These are phyloP conservation scores for Sciaenops ocellatus DNA, from an alignment of 2,797 vertebrate genomes.

Conservation along the genomic window DNA sequence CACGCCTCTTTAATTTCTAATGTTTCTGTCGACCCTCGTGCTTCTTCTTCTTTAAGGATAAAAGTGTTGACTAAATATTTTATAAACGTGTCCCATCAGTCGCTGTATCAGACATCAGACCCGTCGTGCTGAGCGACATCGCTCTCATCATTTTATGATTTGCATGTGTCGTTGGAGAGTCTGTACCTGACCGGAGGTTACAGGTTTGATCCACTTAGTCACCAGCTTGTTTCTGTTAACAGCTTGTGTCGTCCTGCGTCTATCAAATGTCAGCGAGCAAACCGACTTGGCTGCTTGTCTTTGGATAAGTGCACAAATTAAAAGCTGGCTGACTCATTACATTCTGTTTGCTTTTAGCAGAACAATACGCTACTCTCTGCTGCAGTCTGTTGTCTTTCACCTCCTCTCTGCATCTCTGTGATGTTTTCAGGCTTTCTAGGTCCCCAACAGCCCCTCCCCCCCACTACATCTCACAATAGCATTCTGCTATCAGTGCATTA, in stretches of 20 bases:
- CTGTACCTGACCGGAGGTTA: neutral
- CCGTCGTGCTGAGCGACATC: neutral
- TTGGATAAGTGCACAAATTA: constrained; percentile 32
- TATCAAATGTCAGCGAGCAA: constrained; percentile 36
- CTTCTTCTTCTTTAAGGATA: neutral
- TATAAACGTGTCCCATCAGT: constrained; percentile 12
- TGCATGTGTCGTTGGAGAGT: constrained; percentile 19
- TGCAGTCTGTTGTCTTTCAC: constrained; percentile 23
- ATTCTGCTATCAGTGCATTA: neutral
- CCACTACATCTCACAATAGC: neutral
- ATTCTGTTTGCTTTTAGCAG: constrained; percentile 24
- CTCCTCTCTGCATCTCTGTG: neutral
- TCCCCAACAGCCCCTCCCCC: neutral
- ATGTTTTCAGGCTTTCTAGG: neutral
- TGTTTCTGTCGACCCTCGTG: neutral
- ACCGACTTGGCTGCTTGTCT: constrained; percentile 5
- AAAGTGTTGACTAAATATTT: constrained; percentile 17
- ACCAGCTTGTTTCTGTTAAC: constrained; percentile 13
- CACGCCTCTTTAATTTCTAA: neutral
- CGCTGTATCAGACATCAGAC: constrained; percentile 23
- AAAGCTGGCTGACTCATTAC: constrained; percentile 42
- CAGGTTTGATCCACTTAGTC: constrained; percentile 21
- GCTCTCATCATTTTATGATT: constrained; percentile 37
- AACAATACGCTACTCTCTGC: constrained; percentile 2
- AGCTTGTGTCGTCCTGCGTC: constrained; percentile 20